Conservation (phyloP, 2,888 invertebrate species). For the Ceramica pisi region DNA sequence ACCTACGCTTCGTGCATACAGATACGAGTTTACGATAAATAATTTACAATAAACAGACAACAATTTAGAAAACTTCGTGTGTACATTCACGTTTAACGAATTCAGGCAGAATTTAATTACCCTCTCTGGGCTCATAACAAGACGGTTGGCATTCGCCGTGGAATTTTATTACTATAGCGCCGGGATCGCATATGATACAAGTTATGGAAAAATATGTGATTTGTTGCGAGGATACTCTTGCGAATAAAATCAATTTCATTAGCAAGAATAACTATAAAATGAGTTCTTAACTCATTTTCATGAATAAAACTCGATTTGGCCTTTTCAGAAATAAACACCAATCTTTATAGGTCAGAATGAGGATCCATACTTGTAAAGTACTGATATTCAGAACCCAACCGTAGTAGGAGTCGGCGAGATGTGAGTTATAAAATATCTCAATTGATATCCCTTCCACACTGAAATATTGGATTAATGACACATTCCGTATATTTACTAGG, state of each 20-base stretch:
- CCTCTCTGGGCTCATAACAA: conserved; percentile 63
- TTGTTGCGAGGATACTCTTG: background rate
- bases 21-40: conserved; percentile 38
- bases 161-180: conserved; percentile 70
- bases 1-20: conserved; percentile 43
- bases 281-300: too few species aligned
- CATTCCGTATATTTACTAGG: too few species aligned
- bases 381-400: background rate
- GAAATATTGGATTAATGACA: background rate
- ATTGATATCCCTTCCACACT: background rate
- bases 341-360: too few species aligned
- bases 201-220: conserved; percentile 52
- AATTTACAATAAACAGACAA: conserved; percentile 49
- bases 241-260: conserved; percentile 3
- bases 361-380: background rate
- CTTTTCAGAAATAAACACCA: background rate
- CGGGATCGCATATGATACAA: conserved; percentile 44
- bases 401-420: too few species aligned
- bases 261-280: background rate
- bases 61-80: conserved; percentile 61
- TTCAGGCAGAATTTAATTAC: conserved; percentile 75
- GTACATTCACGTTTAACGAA: conserved; percentile 61
- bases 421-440: background rate
- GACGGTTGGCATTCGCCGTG: conserved; percentile 63
- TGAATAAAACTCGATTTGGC: background rate